These are phyloP conservation scores for Drosophila meridiana DNA, from an alignment of 2,888 invertebrate species.

Conservation along the genomic window DNA sequence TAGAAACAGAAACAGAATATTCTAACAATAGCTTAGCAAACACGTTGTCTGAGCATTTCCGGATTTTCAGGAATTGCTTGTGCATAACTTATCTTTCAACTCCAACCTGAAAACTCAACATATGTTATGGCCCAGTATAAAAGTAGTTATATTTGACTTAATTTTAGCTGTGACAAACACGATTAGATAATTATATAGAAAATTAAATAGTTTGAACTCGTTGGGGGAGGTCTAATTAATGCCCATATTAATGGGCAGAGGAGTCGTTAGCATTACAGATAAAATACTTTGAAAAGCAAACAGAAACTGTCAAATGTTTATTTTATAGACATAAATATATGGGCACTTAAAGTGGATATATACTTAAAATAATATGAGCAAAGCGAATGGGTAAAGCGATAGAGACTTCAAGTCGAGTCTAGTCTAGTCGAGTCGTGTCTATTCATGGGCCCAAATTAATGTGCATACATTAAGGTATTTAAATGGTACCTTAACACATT, in stretches of 20 bases:
- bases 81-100: conserved; percentile 23
- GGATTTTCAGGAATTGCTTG: conserved; percentile 51
- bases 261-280: conserved; percentile 44
- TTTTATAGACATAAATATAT: conserved; percentile 57
- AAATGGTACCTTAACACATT: conserved; percentile 16
- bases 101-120: conserved; percentile 7
- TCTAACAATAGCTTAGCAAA: conserved; percentile 35
- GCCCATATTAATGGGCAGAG: conserved; percentile 58
- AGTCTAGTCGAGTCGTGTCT: neutral
- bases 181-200: conserved; percentile 36
- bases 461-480: conserved; percentile 32
- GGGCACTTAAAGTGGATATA: conserved; percentile 49
- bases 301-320: conserved; percentile 44
- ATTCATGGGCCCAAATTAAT: conserved; percentile 27
- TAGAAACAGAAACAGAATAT: conserved; percentile 18
- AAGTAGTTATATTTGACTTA: conserved; percentile 31
- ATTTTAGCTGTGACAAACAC: conserved; percentile 55
- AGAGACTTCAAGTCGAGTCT: neutral
- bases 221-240: conserved; percentile 45
- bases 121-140: conserved; percentile 28
- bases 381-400: conserved; percentile 9
- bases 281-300: conserved; percentile 11
- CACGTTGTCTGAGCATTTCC: conserved; percentile 50
- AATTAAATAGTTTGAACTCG: conserved; percentile 36
- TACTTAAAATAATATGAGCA: neutral